Evolutionary conservation across 2,113 vertebrate genomes (phyloP).

Genomic region (Chaetodon auriga): DNA sequence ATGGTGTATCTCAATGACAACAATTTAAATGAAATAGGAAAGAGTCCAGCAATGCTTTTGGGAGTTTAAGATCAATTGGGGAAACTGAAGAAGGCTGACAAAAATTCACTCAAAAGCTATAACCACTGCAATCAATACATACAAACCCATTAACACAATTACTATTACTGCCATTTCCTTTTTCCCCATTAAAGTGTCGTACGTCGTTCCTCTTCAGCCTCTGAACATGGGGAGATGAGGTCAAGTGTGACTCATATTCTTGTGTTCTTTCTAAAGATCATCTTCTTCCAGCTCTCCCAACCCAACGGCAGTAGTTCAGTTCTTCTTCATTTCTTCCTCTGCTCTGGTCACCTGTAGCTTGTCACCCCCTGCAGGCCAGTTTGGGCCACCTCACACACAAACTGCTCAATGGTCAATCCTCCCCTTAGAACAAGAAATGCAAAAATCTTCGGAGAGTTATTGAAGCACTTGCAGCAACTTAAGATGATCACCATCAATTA

Average conservation of each 20-base stretch:
- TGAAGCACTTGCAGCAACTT: background rate
- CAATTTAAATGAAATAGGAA: conserved; percentile 52
- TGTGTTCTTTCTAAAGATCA: conserved; percentile 22
- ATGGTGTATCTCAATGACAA: conserved; percentile 37
- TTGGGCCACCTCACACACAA: conserved; percentile 23
- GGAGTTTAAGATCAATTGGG: conserved; percentile 40
- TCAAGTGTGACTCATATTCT: conserved; percentile 50
- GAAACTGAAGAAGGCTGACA: background rate
- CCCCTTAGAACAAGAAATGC: conserved; percentile 5
- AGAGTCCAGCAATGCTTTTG: conserved; percentile 48
- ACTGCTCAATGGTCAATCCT: conserved; percentile 13
- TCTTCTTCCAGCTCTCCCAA: conserved; percentile 6
- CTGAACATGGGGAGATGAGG: conserved; percentile 23
- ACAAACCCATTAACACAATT: conserved; percentile 59
- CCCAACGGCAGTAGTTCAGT: background rate
- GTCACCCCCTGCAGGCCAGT: conserved; percentile 62
- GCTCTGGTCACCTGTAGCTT: conserved; percentile 44
- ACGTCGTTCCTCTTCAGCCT: conserved; percentile 35
- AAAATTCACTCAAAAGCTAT: conserved; percentile 35
- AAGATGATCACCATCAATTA: too few relatives aligned
- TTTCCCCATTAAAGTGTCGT: conserved; percentile 18
- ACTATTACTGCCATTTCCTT: conserved; percentile 31
- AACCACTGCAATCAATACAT: conserved; percentile 52
- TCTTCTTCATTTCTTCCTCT: background rate
- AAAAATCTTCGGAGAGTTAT: conserved; percentile 21